Conservation (phyloP, 2,797 vertebrate genomes). For the Mycteria americana region DNA sequence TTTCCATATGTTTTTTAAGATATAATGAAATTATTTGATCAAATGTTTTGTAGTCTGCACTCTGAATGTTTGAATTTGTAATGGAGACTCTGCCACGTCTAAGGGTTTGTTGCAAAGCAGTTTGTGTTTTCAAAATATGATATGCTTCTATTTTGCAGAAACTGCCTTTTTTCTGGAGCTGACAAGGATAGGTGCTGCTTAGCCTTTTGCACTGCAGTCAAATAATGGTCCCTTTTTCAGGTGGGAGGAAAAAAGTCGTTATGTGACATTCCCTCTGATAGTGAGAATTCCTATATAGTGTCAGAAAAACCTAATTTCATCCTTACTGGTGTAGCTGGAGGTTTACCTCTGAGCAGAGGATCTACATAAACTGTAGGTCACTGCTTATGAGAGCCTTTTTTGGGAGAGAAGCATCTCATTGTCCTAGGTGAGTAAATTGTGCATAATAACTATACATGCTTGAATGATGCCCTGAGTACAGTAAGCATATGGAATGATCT, state of each 20-base stretch:
- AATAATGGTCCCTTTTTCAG: background rate
- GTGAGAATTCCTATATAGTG: background rate
- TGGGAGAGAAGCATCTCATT: background rate
- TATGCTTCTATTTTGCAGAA: background rate
- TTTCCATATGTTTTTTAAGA: background rate
- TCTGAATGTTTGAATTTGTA: background rate
- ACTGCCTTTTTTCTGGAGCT: background rate
- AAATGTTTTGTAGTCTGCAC: background rate
- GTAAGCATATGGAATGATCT: background rate
- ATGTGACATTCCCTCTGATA: background rate
- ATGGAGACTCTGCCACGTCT: background rate
- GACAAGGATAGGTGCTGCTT: background rate
- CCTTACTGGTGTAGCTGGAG: background rate
- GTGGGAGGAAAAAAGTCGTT: background rate
- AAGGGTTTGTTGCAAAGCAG: background rate
- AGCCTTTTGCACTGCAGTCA: background rate
- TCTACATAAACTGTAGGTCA: background rate
- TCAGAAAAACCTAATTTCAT: background rate
- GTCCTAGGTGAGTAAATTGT: background rate
- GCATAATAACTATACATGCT: background rate
- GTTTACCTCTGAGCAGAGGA: background rate
- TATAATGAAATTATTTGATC: background rate
- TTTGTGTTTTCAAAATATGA: background rate
- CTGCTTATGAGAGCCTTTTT: background rate
- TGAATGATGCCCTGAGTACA: background rate